Base-by-base conservation (phyloP, 2,113 vertebrate species). In the Cisticola juncidis region DNA sequence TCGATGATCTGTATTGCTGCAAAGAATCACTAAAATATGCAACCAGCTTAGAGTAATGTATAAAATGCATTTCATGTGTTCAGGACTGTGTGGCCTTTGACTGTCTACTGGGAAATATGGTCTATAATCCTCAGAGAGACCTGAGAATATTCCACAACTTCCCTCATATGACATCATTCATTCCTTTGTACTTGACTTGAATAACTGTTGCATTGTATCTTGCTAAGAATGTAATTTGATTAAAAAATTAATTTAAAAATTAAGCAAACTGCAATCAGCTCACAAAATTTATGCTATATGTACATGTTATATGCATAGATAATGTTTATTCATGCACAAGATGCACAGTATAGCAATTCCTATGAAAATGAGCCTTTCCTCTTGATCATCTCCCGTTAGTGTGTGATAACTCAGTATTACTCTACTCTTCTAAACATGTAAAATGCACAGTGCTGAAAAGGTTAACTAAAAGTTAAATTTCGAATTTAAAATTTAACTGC, bases 401-500 rank as follows among this genome's bases (percentile, higher is more conserved):
- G n/a, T 15, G 18, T 20, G 28, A 20, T 21, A 54, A 56, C 8
- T 47, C 6, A 4, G 21, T n/a, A 48, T 31, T 23, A 60, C 5
- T 9, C 42, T 26, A 14, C 22, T 50, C 26, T 35, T 66, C 25
- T 22, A 78, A 72, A 61, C 0, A 0, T 9, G 15, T 74, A 36
- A 44, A 86, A 65, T 17, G 17, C 17, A 36, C 28, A 62, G 22
- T 15, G 20, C 26, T 44, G 50, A 73, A 78, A 81, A 74, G 33
- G 38, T 38, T 38, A 38, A 38, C 38, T 38, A 38, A 38, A 38
- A 38, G 38, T 38, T 38, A 38, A 38, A 38, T 38, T 38, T 38
- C 11, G 11, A 38, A 38, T 38, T 38, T 38, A 38, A 38, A 38
- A 38, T 38, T 38, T 38, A 38, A 38, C 38, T 38, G 11, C 38